phyloP scores from a whole-genome alignment of 2,797 vertebrate genomes.

The Enoplosus armatus region DNA sequence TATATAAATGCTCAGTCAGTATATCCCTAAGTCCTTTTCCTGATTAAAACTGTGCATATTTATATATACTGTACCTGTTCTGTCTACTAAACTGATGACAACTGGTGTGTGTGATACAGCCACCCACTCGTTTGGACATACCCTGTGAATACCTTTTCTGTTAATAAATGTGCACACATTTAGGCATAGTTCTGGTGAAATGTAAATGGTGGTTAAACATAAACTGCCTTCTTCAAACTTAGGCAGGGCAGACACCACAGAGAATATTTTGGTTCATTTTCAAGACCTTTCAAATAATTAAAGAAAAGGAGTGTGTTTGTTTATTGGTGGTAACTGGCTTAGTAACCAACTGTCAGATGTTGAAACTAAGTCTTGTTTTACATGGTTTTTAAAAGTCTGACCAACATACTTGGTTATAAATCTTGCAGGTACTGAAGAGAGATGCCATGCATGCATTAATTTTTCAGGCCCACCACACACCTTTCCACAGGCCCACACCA shows the following conservation, averaged over 20 bases:
- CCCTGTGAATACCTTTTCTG: constrained; percentile 61
- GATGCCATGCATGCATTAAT: constrained; percentile 79
- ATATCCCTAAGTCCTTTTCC: background rate
- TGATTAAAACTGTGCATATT: constrained; percentile 1
- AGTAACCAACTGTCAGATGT: constrained; percentile 72
- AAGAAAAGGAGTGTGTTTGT: constrained; percentile 75
- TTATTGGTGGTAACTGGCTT: constrained; percentile 75
- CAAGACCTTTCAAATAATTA: constrained; percentile 73
- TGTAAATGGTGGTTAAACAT: constrained; percentile 59
- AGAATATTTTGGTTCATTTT: constrained; percentile 78
- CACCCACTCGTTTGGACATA: constrained; percentile 43
- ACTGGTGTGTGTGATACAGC: constrained; percentile 25
- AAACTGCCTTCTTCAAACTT: constrained; percentile 64
- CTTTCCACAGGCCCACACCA: constrained; percentile 70
- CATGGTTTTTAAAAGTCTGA: constrained; percentile 72
- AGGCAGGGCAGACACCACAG: constrained; percentile 66
- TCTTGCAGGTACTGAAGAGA: constrained; percentile 73
- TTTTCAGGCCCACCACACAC: constrained; percentile 75
- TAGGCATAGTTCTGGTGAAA: constrained; percentile 64
- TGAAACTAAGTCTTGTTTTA: constrained; percentile 74
- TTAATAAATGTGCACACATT: constrained; percentile 71
- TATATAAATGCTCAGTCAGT: too few species aligned
- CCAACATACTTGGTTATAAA: constrained; percentile 76
- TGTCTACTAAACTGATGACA: constrained; percentile 34
- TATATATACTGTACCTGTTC: constrained; percentile 12